phyloP scores from a whole-genome alignment of 2,888 invertebrate genomes.

The Alviniconcha strummeri region DNA sequence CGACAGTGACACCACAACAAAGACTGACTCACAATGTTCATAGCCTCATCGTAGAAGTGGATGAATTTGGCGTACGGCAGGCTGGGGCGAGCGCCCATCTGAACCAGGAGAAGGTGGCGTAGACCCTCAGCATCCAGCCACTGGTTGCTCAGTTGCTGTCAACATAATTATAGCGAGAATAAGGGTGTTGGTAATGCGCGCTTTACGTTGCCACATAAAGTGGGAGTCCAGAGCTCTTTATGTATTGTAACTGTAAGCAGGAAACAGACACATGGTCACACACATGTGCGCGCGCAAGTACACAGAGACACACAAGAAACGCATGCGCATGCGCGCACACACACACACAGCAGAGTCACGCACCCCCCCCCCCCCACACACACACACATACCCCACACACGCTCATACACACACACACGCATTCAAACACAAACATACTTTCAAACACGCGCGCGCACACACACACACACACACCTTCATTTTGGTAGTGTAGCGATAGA shows the following conservation, averaged over 20 bases:
- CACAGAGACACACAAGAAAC: background rate
- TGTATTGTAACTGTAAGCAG: too few relatives aligned
- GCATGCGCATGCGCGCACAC: background rate
- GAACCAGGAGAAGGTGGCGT: constrained; percentile 22
- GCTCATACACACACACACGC: background rate
- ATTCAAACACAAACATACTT: background rate
- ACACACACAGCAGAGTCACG: background rate
- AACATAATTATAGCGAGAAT: too few relatives aligned
- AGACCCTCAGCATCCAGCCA: constrained; percentile 22
- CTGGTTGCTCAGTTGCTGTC: constrained; percentile 32
- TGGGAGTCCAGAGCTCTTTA: too few relatives aligned
- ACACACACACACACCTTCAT: background rate
- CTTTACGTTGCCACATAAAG: too few relatives aligned
- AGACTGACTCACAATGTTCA: constrained; percentile 22
- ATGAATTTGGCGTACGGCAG: constrained; percentile 30
- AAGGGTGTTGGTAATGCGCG: too few relatives aligned
- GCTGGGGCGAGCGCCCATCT: constrained; percentile 20
- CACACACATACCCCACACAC: background rate
- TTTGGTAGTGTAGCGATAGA: too few relatives aligned
- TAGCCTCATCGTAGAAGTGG: constrained; percentile 32
- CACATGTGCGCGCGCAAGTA: background rate
- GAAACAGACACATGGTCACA: background rate
- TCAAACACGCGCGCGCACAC: background rate
- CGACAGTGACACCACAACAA: too few relatives aligned
- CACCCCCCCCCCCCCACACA: background rate